phyloP scores from a whole-genome alignment of 2,113 vertebrate genomes.

The Struthio camelus region DNA sequence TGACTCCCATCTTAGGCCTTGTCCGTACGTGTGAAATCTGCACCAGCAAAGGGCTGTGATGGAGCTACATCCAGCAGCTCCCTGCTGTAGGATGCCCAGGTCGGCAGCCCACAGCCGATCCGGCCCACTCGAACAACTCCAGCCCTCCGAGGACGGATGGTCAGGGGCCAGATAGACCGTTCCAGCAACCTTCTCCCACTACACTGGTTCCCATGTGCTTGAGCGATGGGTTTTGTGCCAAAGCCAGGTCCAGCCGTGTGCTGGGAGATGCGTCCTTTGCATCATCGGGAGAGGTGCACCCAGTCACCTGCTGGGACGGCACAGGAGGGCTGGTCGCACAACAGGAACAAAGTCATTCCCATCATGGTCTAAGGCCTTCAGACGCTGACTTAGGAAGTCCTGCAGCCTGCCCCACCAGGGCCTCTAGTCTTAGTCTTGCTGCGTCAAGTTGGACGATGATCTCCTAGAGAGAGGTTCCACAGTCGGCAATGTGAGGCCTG shows the following conservation, averaged over 20 bases:
- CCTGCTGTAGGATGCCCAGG: neutral
- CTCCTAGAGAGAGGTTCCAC: neutral
- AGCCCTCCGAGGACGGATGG: no score
- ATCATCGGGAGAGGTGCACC: no score
- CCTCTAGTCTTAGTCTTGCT: accelerated
- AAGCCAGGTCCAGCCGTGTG: neutral
- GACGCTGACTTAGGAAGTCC: no score
- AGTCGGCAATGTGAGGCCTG: neutral
- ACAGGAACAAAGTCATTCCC: no score
- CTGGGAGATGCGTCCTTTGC: no score
- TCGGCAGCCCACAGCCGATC: accelerated
- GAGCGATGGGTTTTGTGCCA: neutral
- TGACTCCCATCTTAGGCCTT: accelerated
- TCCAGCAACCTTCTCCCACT: neutral
- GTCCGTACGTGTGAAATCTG: accelerated
- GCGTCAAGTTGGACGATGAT: accelerated
- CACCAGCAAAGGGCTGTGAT: accelerated
- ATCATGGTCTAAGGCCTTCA: no score
- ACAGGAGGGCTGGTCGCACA: no score
- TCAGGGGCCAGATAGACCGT: no score
- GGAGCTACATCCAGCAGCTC: neutral
- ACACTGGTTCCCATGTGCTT: neutral
- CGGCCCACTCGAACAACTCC: neutral
- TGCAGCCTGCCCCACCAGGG: no score
- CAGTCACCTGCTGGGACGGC: no score